Conservation (phyloP, 1,140 invertebrate genomes). For the Amphibalanus amphitrite region DNA sequence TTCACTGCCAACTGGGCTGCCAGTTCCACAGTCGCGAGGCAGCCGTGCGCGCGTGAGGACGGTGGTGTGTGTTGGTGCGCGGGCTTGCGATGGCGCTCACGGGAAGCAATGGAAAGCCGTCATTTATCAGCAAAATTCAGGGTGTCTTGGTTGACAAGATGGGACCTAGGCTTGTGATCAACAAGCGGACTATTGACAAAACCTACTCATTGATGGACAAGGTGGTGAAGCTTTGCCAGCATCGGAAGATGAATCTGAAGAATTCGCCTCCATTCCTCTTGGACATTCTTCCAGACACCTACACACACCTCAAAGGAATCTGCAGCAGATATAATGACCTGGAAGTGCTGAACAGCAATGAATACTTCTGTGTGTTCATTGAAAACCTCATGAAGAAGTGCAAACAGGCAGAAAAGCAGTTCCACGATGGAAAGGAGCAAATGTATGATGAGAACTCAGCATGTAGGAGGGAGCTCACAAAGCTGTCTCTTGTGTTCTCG, state of each 20-base stretch:
- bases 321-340: slow-evolving; percentile 93
- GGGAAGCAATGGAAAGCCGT: background rate
- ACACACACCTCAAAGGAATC: slow-evolving; percentile 83
- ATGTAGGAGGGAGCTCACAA: slow-evolving; percentile 87
- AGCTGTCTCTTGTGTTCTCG: slow-evolving; percentile 95
- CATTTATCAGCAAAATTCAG: slow-evolving; percentile 29
- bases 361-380: slow-evolving; percentile 70
- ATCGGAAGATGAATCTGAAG: slow-evolving; percentile 97
- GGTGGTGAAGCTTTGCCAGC: slow-evolving; percentile 94
- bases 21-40: too few species aligned
- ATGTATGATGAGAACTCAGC: slow-evolving; percentile 97
- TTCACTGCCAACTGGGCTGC: slow-evolving; percentile 40
- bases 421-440: slow-evolving; percentile 95
- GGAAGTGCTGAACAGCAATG: slow-evolving; percentile 68
- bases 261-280: slow-evolving; percentile 98
- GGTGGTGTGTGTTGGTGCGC: slow-evolving; percentile 39
- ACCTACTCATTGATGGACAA: slow-evolving; percentile 99
- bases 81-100: too few species aligned
- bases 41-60: slow-evolving; percentile 31
- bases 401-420: slow-evolving; percentile 94
- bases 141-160: slow-evolving; percentile 77
- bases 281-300: slow-evolving; percentile 97
- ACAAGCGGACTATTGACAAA: slow-evolving; percentile 87
- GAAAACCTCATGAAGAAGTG: slow-evolving; percentile 96
- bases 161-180: slow-evolving; percentile 69